Conservation (phyloP, 2,888 invertebrate species). For the Nemotelus nigrinus region DNA sequence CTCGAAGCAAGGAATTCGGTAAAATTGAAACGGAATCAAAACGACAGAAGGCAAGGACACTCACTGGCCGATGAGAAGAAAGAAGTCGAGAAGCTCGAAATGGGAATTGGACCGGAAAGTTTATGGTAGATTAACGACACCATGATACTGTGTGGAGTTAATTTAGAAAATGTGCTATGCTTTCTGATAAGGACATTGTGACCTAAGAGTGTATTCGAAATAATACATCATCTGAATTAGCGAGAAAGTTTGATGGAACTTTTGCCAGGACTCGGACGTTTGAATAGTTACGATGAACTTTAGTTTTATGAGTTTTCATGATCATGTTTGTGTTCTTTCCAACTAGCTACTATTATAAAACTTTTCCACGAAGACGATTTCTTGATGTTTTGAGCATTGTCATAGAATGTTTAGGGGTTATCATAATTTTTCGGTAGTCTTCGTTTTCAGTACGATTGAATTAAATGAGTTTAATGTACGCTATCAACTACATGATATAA, state of each 20-base stretch:
- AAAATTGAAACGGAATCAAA: conserved; percentile 18
- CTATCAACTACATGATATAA: too few species aligned
- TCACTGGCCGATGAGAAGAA: background rate
- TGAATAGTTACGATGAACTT: too few species aligned
- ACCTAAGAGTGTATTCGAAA: background rate
- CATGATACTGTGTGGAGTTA: background rate
- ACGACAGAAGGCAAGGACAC: background rate
- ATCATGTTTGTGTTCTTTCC: too few species aligned
- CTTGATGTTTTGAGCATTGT: too few species aligned
- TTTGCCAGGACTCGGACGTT: background rate
- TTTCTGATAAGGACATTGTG: background rate
- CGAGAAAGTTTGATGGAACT: conserved; percentile 13
- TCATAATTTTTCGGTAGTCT: too few species aligned
- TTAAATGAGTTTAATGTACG: too few species aligned
- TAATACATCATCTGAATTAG: conserved; percentile 18
- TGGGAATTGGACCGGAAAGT: conserved; percentile 20
- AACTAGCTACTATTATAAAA: too few species aligned
- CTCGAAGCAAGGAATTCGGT: background rate
- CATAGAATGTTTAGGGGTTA: too few species aligned
- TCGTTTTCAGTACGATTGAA: too few species aligned
- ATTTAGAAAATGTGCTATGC: conserved; percentile 11
- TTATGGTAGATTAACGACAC: conserved; percentile 13
- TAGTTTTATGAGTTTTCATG: too few species aligned
- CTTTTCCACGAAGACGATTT: too few species aligned
- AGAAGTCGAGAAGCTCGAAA: background rate